These are phyloP conservation scores for Panzeria rudis DNA, from an alignment of 2,888 invertebrate species.

Conservation along the genomic window DNA sequence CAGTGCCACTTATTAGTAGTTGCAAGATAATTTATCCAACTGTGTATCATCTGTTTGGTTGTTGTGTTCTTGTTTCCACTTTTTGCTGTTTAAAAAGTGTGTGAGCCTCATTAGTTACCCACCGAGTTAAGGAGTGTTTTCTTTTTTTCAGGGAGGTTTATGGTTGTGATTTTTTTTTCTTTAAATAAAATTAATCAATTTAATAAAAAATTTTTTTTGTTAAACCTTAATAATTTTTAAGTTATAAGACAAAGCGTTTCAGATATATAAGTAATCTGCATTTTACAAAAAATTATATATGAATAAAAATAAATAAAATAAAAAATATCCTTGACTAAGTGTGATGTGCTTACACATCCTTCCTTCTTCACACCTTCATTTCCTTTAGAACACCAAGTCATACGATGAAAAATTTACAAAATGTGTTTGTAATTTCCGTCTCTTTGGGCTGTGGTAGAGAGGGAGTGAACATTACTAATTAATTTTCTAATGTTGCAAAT, in stretches of 20 bases:
- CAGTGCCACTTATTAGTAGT: conserved; percentile 78
- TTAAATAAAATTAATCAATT: conserved; percentile 67
- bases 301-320: too few relatives aligned
- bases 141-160: conserved; percentile 35
- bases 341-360: conserved; percentile 47
- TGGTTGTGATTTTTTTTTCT: conserved; percentile 4
- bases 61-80: conserved; percentile 10
- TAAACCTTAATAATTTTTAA: conserved; percentile 34
- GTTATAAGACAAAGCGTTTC: not conserved
- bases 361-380: conserved; percentile 32
- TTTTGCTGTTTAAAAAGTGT: conserved; percentile 35
- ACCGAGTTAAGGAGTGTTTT: conserved; percentile 58
- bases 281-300: not conserved
- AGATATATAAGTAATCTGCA: conserved; percentile 45
- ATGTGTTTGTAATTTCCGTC: conserved; percentile 61
- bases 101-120: conserved; percentile 70
- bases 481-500: conserved; percentile 65
- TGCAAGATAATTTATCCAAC: conserved; percentile 70
- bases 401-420: conserved; percentile 32
- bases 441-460: conserved; percentile 11
- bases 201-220: conserved; percentile 51
- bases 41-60: conserved; percentile 49
- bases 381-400: not conserved
- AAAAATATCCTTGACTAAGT: conserved; percentile 52
- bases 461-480: conserved; percentile 69